Conservation (phyloP, 2,888 invertebrate species). For the Hydrotaea diabolus region DNA sequence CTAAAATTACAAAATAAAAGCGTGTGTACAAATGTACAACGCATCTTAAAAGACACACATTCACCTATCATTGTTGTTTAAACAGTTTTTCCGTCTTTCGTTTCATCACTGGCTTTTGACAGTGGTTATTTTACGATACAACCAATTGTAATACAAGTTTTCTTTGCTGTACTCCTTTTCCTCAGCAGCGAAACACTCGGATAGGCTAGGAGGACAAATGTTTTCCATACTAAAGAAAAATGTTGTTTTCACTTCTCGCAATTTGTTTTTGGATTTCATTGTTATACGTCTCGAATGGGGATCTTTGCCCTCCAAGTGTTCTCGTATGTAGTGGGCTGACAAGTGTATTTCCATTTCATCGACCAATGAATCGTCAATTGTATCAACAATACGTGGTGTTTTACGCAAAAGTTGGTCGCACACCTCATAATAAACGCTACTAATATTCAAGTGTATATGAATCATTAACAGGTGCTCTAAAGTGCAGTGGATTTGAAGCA, state of each 20-base stretch:
- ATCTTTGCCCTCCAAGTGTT: slow-evolving; percentile 76
- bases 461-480: slow-evolving; percentile 79
- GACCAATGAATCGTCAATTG: slow-evolving; percentile 73
- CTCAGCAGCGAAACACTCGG: slow-evolving; percentile 73
- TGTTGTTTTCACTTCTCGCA: slow-evolving; percentile 74
- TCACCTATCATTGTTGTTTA: neutral
- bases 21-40: neutral
- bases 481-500: slow-evolving; percentile 78
- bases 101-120: slow-evolving; percentile 31
- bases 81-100: neutral
- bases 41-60: neutral
- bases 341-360: slow-evolving; percentile 78
- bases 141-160: slow-evolving; percentile 76
- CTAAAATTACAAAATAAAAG: neutral
- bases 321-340: slow-evolving; percentile 74
- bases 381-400: slow-evolving; percentile 70
- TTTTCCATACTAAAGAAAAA: slow-evolving; percentile 78
- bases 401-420: slow-evolving; percentile 76
- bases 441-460: slow-evolving; percentile 78
- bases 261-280: slow-evolving; percentile 76
- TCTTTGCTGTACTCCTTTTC: slow-evolving; percentile 76
- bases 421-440: slow-evolving; percentile 75
- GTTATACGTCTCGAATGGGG: slow-evolving; percentile 77
- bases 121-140: slow-evolving; percentile 77
- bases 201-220: slow-evolving; percentile 77